Evolutionary conservation across 2,888 invertebrate species (phyloP).

Genomic region (Micoletzkya japonica): DNA sequence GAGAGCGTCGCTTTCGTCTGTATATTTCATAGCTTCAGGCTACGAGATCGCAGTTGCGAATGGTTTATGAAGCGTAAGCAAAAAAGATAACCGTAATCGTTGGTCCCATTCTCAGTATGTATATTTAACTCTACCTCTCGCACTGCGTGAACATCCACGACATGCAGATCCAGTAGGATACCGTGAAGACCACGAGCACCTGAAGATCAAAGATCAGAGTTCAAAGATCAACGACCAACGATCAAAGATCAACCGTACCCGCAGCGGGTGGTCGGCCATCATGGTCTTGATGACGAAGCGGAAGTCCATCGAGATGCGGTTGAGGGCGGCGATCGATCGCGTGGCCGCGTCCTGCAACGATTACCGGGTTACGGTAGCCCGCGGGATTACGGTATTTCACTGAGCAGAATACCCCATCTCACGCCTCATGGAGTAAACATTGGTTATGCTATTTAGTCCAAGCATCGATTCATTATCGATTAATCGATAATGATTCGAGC

Average conservation of each 20-base stretch:
- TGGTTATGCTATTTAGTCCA: no score
- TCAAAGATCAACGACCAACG: neutral
- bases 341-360: constrained; percentile 88
- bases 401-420: no score
- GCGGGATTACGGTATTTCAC: no score
- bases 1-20: no score
- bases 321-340: constrained; percentile 70
- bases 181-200: constrained; percentile 91
- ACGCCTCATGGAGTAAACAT: no score
- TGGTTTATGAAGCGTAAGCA: constrained; percentile 13
- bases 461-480: no score
- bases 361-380: no score
- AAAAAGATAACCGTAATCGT: no score
- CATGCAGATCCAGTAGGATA: constrained; percentile 99
- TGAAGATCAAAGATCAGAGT: constrained; percentile 4
- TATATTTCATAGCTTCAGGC: no score
- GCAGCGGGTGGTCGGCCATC: constrained; percentile 98
- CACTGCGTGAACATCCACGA: constrained; percentile 96
- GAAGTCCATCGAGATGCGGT: constrained; percentile 86
- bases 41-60: no score
- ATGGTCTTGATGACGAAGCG: constrained; percentile 93
- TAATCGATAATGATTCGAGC: no score
- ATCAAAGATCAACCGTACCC: constrained; percentile 72
- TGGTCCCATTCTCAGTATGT: no score
- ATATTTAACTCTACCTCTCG: constrained; percentile 78